Evolutionary conservation across 2,113 vertebrate genomes (phyloP).

Genomic region (Sebastes fasciatus): DNA sequence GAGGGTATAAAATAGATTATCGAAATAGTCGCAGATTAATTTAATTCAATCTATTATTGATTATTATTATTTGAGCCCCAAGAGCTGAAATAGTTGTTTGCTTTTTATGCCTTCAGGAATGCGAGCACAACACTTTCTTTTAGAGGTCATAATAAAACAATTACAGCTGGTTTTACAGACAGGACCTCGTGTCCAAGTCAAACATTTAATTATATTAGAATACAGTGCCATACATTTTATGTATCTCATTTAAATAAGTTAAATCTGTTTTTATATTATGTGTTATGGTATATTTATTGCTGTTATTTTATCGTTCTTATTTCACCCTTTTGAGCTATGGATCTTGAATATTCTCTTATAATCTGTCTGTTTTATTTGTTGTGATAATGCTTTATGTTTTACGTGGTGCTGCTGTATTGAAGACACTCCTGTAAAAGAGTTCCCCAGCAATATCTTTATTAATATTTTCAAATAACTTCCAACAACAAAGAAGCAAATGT

Average conservation of each 20-base stretch:
- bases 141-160: neutral
- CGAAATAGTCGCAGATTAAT: neutral
- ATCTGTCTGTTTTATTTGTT: neutral
- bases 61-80: neutral
- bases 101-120: too few relatives aligned
- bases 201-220: neutral
- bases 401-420: neutral
- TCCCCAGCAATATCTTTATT: neutral
- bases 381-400: neutral
- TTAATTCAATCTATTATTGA: neutral
- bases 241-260: neutral
- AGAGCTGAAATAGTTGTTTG: neutral
- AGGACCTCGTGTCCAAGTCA: neutral
- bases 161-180: slow-evolving; percentile 3
- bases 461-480: neutral
- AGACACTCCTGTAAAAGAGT: neutral
- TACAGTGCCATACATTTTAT: neutral
- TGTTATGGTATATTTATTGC: neutral
- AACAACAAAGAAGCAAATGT: neutral
- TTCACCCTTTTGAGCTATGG: neutral
- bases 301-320: neutral
- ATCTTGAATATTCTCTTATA: neutral
- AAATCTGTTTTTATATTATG: too few relatives aligned
- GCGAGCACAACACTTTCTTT: too few relatives aligned
- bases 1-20: neutral